A percentile compares a stretch with the other conserved stretches of the same genome.
These are phyloP conservation scores for Macropus fuliginosus DNA, from an alignment of 2,797 vertebrate species.

Conservation along the genomic window DNA sequence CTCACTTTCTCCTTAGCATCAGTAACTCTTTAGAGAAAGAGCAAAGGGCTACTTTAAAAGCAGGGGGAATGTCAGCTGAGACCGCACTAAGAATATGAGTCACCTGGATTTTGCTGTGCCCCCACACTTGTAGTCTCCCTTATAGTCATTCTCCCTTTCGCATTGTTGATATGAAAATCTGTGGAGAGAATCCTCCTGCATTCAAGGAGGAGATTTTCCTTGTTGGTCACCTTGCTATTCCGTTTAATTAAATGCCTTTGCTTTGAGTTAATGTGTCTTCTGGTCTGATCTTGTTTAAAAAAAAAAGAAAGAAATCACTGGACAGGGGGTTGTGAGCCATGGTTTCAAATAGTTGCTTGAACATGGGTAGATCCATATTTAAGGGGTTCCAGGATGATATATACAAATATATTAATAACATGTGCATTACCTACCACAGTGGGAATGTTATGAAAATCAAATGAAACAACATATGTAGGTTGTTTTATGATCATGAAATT, in stretches of 20 bases:
- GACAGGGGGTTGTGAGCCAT: not conserved
- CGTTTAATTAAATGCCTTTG: not conserved
- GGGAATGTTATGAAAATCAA: not conserved
- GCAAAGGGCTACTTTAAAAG: not conserved
- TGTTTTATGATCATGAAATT: not conserved
- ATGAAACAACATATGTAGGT: not conserved
- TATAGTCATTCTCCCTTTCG: not conserved
- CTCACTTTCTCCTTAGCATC: too few species aligned
- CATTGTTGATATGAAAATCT: not conserved
- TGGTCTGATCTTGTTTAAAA: not conserved
- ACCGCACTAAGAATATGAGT: not conserved
- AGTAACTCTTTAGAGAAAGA: not conserved
- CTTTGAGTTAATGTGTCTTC: not conserved
- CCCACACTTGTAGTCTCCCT: not conserved
- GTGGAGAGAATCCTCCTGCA: not conserved
- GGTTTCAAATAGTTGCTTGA: not conserved
- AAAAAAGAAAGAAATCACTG: not conserved
- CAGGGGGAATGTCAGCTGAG: not conserved
- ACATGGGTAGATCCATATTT: not conserved
- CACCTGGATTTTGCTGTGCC: not conserved
- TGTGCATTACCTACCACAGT: not conserved
- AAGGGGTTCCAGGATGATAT: not conserved
- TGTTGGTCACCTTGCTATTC: not conserved
- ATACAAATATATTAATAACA: not conserved
- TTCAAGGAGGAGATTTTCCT: not conserved